Evolutionary conservation across 1,140 invertebrate species (phyloP).

Genomic region (Hylaeus volcanicus): DNA sequence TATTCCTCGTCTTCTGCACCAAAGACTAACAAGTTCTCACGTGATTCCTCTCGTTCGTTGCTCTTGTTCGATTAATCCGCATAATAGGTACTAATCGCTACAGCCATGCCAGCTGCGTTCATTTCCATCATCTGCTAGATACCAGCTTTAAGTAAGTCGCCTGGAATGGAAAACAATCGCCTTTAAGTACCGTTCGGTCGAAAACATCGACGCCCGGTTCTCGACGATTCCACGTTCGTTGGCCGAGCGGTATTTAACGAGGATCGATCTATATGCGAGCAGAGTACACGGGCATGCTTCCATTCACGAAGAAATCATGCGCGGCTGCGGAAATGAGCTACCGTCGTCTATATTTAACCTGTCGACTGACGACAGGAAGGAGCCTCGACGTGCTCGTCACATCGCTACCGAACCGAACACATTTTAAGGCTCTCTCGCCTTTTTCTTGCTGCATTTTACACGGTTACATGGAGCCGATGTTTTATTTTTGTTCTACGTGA

Average conservation of each 20-base stretch:
- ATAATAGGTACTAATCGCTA: constrained; percentile 47
- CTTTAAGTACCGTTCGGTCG: not conserved
- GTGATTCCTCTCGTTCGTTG: constrained; percentile 32
- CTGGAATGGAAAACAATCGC: constrained; percentile 16
- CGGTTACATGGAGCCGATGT: constrained; percentile 6
- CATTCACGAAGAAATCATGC: constrained; percentile 71
- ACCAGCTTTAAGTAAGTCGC: constrained; percentile 39
- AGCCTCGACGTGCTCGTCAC: constrained; percentile 64
- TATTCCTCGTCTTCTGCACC: too few species aligned
- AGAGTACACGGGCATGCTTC: constrained; percentile 45
- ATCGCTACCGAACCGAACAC: constrained; percentile 56
- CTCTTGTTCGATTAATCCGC: constrained; percentile 30
- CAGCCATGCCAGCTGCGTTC: constrained; percentile 33
- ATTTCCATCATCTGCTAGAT: constrained; percentile 23
- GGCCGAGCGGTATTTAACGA: not conserved
- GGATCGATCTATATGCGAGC: constrained; percentile 37
- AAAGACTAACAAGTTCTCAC: too few species aligned
- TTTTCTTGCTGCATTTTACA: constrained; percentile 40
- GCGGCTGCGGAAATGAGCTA: constrained; percentile 66
- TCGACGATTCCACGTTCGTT: not conserved
- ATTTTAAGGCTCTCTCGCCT: constrained; percentile 51
- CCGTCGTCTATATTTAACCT: constrained; percentile 67
- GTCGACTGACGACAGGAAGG: constrained; percentile 68
- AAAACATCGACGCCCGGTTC: not conserved
- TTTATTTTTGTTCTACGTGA: constrained; percentile 18